phyloP scores from a whole-genome alignment of 2,888 invertebrate species.

The Gymnosoma rotundatum region DNA sequence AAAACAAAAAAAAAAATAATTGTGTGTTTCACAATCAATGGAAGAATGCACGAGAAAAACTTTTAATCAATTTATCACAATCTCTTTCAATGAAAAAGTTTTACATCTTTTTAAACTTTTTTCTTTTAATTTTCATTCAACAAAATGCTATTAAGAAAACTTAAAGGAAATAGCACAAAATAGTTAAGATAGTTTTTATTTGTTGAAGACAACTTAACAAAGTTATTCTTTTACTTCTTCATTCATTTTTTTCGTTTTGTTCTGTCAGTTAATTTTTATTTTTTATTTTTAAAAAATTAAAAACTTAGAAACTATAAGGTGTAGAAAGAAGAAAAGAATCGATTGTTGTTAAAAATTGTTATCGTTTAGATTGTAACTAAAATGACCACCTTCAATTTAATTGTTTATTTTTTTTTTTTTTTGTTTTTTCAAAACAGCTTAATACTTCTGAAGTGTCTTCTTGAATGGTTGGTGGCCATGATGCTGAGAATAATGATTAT shows the following conservation, averaged over 20 bases:
- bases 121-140: conserved; percentile 30
- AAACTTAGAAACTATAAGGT: conserved; percentile 11
- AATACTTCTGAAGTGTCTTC: conserved; percentile 57
- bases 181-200: conserved; percentile 53
- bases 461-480: conserved; percentile 38
- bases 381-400: conserved; percentile 19
- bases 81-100: conserved; percentile 66
- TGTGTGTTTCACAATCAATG: conserved; percentile 9
- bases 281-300: conserved; percentile 1
- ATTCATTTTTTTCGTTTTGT: neutral
- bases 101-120: conserved; percentile 15
- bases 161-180: conserved; percentile 47
- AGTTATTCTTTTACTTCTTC: conserved; percentile 19
- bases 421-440: conserved; percentile 42
- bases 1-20: conserved; percentile 23
- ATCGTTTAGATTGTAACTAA: conserved; percentile 36
- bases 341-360: conserved; percentile 49
- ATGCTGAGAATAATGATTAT: conserved; percentile 1
- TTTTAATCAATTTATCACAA: conserved; percentile 69
- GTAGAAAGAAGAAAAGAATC: conserved; percentile 22
- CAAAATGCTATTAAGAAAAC: conserved; percentile 7
- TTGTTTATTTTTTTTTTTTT: neutral
- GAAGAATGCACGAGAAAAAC: conserved; percentile 40
- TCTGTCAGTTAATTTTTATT: neutral
- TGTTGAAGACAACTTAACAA: conserved; percentile 53